phyloP scores from a whole-genome alignment of 2,888 invertebrate genomes.

The Molanna angustata region DNA sequence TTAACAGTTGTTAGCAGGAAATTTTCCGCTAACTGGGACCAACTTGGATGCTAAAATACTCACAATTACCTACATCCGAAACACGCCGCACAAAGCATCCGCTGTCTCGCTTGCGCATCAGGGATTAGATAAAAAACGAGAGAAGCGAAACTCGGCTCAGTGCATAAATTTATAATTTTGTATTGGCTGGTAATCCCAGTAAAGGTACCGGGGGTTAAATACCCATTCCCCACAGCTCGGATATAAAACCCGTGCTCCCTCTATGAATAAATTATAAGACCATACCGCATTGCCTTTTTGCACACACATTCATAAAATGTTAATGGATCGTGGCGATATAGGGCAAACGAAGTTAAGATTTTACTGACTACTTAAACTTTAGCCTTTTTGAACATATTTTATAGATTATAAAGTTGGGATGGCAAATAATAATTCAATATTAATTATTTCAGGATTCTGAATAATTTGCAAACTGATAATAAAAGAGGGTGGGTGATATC shows the following conservation, averaged over 20 bases:
- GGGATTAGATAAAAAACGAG: background rate
- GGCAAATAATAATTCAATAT: too few species aligned
- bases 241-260: conserved; percentile 20
- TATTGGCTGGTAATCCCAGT: conserved; percentile 28
- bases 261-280: conserved; percentile 32
- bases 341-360: conserved; percentile 17
- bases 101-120: too few species aligned
- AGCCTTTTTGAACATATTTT: too few species aligned
- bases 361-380: too few species aligned
- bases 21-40: conserved; percentile 20
- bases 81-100: too few species aligned
- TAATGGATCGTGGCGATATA: conserved; percentile 31
- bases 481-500: too few species aligned
- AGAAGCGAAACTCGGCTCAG: background rate
- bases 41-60: too few species aligned
- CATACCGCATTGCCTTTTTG: conserved; percentile 32
- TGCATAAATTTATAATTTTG: background rate
- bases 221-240: conserved; percentile 13
- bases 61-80: too few species aligned
- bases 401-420: too few species aligned
- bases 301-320: conserved; percentile 31
- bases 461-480: too few species aligned
- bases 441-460: too few species aligned
- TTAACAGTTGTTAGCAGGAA: conserved; percentile 17
- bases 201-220: conserved; percentile 31